phyloP scores from a whole-genome alignment of 2,113 vertebrate genomes.

The Otolemur garnettii region DNA sequence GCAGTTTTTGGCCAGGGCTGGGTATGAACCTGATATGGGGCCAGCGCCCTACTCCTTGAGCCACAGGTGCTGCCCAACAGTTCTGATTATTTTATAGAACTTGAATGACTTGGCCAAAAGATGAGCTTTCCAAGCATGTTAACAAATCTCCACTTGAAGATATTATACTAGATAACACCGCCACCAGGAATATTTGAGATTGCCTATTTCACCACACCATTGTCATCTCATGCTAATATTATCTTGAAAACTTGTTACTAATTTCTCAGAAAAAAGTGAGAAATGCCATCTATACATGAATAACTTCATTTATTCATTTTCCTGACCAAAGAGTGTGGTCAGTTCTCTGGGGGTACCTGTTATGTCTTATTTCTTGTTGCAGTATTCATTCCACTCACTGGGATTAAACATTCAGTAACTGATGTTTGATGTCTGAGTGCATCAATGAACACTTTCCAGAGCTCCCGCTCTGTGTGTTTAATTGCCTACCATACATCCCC shows the following conservation, averaged over 20 bases:
- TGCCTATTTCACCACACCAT: background rate
- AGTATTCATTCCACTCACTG: background rate
- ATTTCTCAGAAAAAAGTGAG: background rate
- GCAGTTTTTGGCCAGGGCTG: too few species aligned
- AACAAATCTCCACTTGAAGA: background rate
- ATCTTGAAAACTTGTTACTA: background rate
- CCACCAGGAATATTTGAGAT: background rate
- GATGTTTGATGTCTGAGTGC: background rate
- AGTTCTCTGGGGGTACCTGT: background rate
- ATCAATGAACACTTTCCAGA: background rate
- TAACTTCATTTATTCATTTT: background rate
- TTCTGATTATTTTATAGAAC: background rate
- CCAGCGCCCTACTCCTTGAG: too few species aligned
- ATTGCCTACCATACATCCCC: background rate
- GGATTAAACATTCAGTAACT: background rate
- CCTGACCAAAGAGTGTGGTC: background rate
- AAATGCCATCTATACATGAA: background rate
- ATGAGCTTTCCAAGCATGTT: background rate
- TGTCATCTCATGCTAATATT: background rate
- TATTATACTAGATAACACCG: background rate
- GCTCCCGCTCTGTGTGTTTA: background rate
- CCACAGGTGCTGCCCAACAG: too few species aligned
- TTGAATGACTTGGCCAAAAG: background rate
- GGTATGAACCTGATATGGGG: too few species aligned
- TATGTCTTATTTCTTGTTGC: background rate